Evolutionary conservation across 2,888 invertebrate species (phyloP), one percentile per base, ranked within the genome.

Genomic region (Anticlea derivata): DNA sequence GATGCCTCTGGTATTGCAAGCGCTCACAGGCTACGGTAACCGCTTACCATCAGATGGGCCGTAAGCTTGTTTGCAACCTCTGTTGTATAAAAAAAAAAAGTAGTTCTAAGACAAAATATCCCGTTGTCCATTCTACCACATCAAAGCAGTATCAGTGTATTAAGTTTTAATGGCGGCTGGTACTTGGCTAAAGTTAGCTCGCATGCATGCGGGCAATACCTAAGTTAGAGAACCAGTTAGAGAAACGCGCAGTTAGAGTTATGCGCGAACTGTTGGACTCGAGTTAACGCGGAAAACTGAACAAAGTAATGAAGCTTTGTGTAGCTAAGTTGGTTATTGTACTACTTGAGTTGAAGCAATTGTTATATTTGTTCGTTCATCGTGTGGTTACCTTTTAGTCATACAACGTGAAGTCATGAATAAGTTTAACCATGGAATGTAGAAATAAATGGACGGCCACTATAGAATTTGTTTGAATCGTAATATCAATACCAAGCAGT

Each of bases 141-240:
- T 50, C 37, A 33, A 31, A 37, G 43, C 35, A 51, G 47, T 49
- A 51, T 49, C 51, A 51, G 35, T 47, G 47, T 52, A 27, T 43
- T 68, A 80, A 83, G 75, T 83, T 83, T 83, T 81, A 82, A 83
- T 80, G 73, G 78, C 61, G 58, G 70, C 55, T 68, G 68, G 67
- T 70, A 74, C 72, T 78, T 72, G 63, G 66, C 59, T 40, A 20
- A 33, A 52, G 27, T 52, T 47, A 46, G 66, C 61, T 61, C 20
- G 47, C 31, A 60, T 33, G 43, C 43, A 43, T 38, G 41, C 35
- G 35, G 40, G 40, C 43, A 43, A 43, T 43, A 47, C 33, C 38
- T 47, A 35, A 47, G 37, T 47, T 40, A 47, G 37, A 26, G 40
- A 31, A 43, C 46, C 46, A 47, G 47, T 52, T 52, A 52, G 41